phyloP scores from a whole-genome alignment of 2,888 invertebrate genomes.

The Cyrtodaria siliqua region DNA sequence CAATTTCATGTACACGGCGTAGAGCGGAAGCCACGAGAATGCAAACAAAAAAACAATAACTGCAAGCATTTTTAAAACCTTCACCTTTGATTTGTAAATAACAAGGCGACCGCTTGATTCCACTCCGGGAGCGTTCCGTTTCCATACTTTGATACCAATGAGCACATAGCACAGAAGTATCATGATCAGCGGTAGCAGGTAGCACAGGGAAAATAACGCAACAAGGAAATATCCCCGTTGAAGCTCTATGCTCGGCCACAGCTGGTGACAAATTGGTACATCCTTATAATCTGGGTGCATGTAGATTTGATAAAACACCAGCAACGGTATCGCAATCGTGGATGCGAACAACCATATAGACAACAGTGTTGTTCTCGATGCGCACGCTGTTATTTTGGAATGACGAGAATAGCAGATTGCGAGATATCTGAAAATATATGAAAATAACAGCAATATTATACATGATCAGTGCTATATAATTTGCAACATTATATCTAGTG shows the following conservation, averaged over 20 bases:
- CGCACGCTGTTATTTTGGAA: conserved; percentile 95
- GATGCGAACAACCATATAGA: conserved; percentile 95
- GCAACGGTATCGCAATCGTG: conserved; percentile 93
- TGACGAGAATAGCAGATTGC: conserved; percentile 98
- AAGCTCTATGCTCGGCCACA: conserved; percentile 94
- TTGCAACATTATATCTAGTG: too few species aligned
- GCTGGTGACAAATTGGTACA: conserved; percentile 68
- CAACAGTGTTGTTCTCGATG: conserved; percentile 94
- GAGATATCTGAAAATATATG: conserved; percentile 94
- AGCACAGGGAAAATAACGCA: conserved; percentile 95
- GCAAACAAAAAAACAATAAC: conserved; percentile 97
- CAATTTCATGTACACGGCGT: conserved; percentile 89
- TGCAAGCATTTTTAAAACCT: conserved; percentile 97
- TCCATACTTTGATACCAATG: conserved; percentile 96
- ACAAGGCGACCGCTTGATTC: conserved; percentile 87
- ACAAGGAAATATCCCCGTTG: conserved; percentile 95
- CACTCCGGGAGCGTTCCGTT: conserved; percentile 95
- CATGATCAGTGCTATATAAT: too few species aligned
- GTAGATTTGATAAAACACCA: conserved; percentile 94
- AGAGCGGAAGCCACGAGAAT: conserved; percentile 96
- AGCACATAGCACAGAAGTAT: conserved; percentile 96
- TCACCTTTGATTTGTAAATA: conserved; percentile 94
- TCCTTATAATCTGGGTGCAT: conserved; percentile 37
- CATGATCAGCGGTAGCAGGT: conserved; percentile 95
- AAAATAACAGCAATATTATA: too few species aligned